Percentiles rank a stretch among this genome's conserved stretches.
Evolutionary conservation across 2,888 invertebrate genomes (phyloP).

Genomic region (Papilio elwesi): DNA sequence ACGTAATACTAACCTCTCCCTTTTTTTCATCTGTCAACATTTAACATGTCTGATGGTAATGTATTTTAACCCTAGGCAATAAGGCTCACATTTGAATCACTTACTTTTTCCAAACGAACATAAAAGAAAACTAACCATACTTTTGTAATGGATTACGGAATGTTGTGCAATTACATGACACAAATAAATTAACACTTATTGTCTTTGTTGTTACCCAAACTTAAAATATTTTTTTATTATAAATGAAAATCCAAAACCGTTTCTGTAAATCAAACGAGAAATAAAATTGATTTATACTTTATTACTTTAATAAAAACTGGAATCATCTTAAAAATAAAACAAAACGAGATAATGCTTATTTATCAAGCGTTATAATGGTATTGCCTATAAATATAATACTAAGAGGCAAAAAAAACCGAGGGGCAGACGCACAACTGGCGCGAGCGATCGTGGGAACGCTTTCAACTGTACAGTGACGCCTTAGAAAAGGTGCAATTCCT

Average conservation of each 20-base stretch:
- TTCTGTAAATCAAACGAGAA: not conserved
- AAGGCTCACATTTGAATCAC: constrained; percentile 51
- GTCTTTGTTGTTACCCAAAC: not conserved
- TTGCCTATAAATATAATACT: constrained; percentile 56
- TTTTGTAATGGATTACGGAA: not conserved
- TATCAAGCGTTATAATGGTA: constrained; percentile 42
- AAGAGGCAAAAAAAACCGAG: constrained; percentile 67
- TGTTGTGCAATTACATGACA: constrained; percentile 7
- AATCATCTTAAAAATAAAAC: constrained; percentile 15
- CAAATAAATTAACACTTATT: not conserved
- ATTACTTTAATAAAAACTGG: constrained; percentile 11
- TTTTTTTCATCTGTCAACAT: constrained; percentile 68
- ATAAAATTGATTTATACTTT: not conserved
- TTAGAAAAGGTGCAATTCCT: constrained; percentile 82
- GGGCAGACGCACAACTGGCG: constrained; percentile 82
- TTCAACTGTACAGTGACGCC: constrained; percentile 77
- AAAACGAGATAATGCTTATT: constrained; percentile 36
- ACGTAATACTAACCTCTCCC: constrained; percentile 71
- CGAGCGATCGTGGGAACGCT: constrained; percentile 83
- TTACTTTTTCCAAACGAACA: not conserved
- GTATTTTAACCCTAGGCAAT: constrained; percentile 43
- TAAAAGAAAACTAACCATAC: not conserved
- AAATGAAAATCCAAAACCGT: constrained; percentile 25
- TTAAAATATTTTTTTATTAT: not conserved
- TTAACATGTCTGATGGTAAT: constrained; percentile 40